Conservation (phyloP, 2,797 vertebrate genomes). For the Danionella dracula region DNA sequence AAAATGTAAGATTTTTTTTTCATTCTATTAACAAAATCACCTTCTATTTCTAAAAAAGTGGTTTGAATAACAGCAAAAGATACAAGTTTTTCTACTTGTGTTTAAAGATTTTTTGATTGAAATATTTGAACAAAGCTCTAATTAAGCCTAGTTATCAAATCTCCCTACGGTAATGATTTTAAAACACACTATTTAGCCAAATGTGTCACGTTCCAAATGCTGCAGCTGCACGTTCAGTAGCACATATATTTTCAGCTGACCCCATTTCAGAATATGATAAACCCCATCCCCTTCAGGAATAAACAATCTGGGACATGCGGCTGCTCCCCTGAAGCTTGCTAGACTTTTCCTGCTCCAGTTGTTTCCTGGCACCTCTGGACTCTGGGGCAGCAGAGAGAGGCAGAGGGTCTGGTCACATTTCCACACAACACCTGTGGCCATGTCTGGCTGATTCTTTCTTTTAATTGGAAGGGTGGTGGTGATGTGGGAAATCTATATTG, state of each 20-base stretch:
- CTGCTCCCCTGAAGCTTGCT: slow-evolving; percentile 30
- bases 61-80: too few species aligned
- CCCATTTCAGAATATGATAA: slow-evolving; percentile 41
- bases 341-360: slow-evolving; percentile 45
- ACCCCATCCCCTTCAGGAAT: slow-evolving; percentile 27
- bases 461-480: background rate
- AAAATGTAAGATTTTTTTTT: too few species aligned
- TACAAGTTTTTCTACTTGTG: too few species aligned
- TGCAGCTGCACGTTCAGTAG: background rate
- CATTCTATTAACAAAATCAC: too few species aligned
- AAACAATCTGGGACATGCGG: slow-evolving; percentile 41
- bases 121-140: too few species aligned
- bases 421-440: slow-evolving; percentile 22
- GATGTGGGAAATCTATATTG: background rate
- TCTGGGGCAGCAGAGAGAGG: slow-evolving; percentile 3
- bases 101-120: too few species aligned
- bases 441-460: background rate
- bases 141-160: too few species aligned
- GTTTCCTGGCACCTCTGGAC: slow-evolving; percentile 12
- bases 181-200: background rate
- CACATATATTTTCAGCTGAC: slow-evolving; percentile 22
- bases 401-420: background rate
- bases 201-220: background rate
- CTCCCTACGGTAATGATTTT: too few species aligned
- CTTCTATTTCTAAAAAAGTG: too few species aligned